Conservation (phyloP, 2,888 invertebrate genomes). For the Agriopis marginaria region DNA sequence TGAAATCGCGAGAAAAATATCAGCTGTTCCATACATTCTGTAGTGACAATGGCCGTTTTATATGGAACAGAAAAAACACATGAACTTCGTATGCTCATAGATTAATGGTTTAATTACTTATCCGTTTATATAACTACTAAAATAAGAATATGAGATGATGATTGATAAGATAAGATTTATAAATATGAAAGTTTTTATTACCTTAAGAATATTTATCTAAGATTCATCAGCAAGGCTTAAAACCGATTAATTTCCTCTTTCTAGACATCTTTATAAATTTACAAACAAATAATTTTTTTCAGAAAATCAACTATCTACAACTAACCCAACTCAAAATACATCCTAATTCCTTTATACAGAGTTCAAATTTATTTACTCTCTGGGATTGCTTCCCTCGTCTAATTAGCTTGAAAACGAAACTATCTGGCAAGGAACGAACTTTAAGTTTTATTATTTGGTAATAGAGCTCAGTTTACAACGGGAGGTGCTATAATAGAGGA, state of each 20-base stretch:
- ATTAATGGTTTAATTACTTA: no score
- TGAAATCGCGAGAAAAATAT: no score
- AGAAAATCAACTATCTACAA: constrained; percentile 39
- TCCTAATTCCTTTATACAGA: constrained; percentile 51
- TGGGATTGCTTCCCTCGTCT: constrained; percentile 64
- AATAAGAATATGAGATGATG: no score
- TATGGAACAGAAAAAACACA: no score
- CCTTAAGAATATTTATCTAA: not conserved
- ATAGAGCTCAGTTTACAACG: constrained; percentile 54
- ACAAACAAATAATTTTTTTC: not conserved
- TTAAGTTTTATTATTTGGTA: constrained; percentile 50
- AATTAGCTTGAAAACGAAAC: constrained; percentile 82
- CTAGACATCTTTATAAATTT: not conserved
- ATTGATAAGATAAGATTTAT: no score
- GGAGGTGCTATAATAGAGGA: constrained; percentile 72
- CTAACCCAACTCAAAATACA: constrained; percentile 45
- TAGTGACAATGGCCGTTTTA: no score
- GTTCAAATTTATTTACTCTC: constrained; percentile 59
- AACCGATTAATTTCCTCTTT: not conserved
- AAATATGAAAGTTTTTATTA: not conserved
- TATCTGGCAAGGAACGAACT: constrained; percentile 43
- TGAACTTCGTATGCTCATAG: no score
- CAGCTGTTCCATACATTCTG: no score
- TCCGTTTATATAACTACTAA: no score
- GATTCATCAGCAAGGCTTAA: not conserved